phyloP scores from a whole-genome alignment of 2,113 vertebrate species.

The Amphiprion ocellaris region DNA sequence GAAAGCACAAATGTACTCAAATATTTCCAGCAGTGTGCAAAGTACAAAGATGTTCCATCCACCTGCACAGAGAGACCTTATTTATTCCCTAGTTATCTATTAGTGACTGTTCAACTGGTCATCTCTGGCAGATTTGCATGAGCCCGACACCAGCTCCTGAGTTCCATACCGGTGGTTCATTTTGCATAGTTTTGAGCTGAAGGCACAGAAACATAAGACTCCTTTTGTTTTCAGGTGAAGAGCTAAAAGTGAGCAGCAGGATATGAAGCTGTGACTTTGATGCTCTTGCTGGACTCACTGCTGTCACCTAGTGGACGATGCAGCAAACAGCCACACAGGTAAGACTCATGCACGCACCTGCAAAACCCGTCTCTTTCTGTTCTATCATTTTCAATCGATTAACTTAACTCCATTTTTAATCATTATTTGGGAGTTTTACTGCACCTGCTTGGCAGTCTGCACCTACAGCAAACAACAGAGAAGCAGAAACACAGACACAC shows the following conservation, averaged over 20 bases:
- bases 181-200: constrained; percentile 62
- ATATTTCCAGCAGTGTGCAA: constrained; percentile 34
- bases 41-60: constrained; percentile 34
- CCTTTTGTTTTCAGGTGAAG: constrained; percentile 52
- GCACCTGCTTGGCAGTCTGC: background rate
- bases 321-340: constrained; percentile 32
- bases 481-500: background rate
- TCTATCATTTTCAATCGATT: background rate
- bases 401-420: background rate
- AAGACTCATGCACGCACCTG: constrained; percentile 7
- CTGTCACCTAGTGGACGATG: constrained; percentile 73
- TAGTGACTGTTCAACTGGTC: constrained; percentile 47
- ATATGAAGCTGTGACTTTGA: constrained; percentile 21
- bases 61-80: constrained; percentile 15
- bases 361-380: background rate
- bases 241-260: constrained; percentile 1
- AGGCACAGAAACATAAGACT: constrained; percentile 26
- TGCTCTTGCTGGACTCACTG: constrained; percentile 65
- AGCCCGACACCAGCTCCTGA: background rate
- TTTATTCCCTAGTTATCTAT: constrained; percentile 65
- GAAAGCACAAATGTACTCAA: constrained; percentile 28
- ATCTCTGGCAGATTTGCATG: constrained; percentile 78
- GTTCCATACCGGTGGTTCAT: constrained; percentile 52
- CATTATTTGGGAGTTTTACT: constrained; percentile 16
- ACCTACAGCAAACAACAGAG: background rate